A percentile compares a stretch with the other conserved stretches of the same genome.
Evolutionary conservation across 2,113 vertebrate species (phyloP).

Genomic region (Alexandromys fortis): DNA sequence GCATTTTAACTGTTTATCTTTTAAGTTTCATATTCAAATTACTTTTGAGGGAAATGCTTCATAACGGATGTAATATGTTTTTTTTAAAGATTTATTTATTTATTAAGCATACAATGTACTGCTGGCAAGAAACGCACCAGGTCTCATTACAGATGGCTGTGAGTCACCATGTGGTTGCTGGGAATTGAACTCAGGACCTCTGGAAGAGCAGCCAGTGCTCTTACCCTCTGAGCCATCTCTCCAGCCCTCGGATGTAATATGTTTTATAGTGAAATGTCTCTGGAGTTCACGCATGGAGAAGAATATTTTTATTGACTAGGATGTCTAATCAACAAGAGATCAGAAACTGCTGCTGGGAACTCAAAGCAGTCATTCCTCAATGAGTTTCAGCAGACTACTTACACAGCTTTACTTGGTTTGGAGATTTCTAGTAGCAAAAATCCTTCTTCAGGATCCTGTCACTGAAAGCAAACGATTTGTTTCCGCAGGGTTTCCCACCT

Average conservation of each 20-base stretch:
- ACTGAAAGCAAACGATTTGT: background rate
- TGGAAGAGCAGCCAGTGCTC: no score
- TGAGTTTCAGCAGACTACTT: slow-evolving; percentile 7
- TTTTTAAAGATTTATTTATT: background rate
- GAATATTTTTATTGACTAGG: slow-evolving; percentile 5
- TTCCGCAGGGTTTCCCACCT: no score
- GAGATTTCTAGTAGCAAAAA: slow-evolving; percentile 16
- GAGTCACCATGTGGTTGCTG: no score
- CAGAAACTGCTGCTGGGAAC: background rate
- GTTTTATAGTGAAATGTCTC: background rate
- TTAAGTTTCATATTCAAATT: background rate
- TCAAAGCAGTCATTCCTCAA: slow-evolving; percentile 21
- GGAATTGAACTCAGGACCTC: no score
- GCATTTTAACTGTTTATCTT: background rate
- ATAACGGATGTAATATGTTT: background rate
- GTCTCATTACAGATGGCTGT: no score
- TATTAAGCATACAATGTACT: no score
- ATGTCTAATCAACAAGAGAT: background rate
- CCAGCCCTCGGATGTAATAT: background rate
- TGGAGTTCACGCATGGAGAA: background rate
- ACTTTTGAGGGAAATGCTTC: background rate
- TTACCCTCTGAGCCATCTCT: no score
- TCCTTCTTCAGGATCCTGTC: slow-evolving; percentile 22
- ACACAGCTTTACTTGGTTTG: slow-evolving; percentile 12
- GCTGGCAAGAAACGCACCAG: no score